Conservation (phyloP, 2,113 vertebrate species). For the Ranitomeya imitator region DNA sequence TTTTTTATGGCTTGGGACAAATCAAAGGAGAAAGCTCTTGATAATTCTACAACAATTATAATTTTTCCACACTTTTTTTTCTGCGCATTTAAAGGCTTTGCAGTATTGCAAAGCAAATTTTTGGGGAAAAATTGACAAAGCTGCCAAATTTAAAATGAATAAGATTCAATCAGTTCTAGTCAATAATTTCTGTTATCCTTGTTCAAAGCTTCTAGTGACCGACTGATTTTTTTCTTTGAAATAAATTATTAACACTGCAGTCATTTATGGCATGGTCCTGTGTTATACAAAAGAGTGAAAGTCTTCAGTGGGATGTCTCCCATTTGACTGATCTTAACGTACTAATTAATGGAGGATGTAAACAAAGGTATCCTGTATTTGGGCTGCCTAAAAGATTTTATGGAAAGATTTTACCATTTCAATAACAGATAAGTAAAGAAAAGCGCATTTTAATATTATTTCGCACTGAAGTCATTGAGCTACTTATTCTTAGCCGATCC, state of each 20-base stretch:
- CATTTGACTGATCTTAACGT: background rate
- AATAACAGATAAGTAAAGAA: background rate
- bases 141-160: no score
- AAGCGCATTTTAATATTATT: background rate
- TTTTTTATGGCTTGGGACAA: no score
- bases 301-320: background rate
- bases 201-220: background rate
- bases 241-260: background rate
- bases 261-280: background rate
- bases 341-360: background rate
- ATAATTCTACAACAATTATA: no score
- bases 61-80: no score
- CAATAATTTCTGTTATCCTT: background rate
- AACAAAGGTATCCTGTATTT: background rate
- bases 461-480: background rate
- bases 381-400: background rate
- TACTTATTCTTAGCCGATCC: background rate
- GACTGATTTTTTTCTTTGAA: background rate
- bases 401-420: background rate
- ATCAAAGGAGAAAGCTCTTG: no score
- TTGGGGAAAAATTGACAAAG: no score
- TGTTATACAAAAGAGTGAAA: background rate
- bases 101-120: no score
- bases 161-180: background rate
- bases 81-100: no score